phyloP scores from a whole-genome alignment of 2,113 vertebrate genomes.

The Clupea harengus region DNA sequence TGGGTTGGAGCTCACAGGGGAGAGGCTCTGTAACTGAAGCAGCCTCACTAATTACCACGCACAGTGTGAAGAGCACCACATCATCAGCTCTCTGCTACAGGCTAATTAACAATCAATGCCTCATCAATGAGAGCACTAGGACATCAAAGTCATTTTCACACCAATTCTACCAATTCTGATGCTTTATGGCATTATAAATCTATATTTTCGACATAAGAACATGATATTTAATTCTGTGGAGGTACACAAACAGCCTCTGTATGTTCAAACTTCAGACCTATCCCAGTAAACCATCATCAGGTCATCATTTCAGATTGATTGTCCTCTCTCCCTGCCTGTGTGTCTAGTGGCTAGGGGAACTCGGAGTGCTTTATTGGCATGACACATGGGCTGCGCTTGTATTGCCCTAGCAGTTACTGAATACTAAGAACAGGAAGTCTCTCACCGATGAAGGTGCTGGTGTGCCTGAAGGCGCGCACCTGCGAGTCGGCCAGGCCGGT shows the following conservation, averaged over 20 bases:
- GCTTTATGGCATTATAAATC: background rate
- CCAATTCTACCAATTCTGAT: background rate
- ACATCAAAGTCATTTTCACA: background rate
- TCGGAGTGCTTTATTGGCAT: background rate
- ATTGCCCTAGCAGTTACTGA: background rate
- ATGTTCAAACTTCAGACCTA: background rate
- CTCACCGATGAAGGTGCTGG: conserved; percentile 85
- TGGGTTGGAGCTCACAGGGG: background rate
- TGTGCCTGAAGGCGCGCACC: conserved; percentile 88
- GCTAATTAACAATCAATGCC: background rate
- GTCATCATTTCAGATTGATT: background rate
- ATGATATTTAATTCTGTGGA: too few relatives aligned
- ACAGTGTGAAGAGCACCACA: background rate
- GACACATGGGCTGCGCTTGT: background rate
- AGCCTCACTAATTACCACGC: background rate
- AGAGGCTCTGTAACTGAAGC: background rate
- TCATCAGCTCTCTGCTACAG: background rate
- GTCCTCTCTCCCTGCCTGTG: background rate
- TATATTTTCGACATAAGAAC: too few relatives aligned
- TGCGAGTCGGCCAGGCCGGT: conserved; percentile 85
- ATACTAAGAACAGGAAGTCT: background rate
- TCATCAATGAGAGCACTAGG: background rate
- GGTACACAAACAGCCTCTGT: background rate
- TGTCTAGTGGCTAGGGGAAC: background rate
- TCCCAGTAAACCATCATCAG: background rate